Conservation (phyloP, 1,140 invertebrate genomes). For the Myzus persicae region DNA sequence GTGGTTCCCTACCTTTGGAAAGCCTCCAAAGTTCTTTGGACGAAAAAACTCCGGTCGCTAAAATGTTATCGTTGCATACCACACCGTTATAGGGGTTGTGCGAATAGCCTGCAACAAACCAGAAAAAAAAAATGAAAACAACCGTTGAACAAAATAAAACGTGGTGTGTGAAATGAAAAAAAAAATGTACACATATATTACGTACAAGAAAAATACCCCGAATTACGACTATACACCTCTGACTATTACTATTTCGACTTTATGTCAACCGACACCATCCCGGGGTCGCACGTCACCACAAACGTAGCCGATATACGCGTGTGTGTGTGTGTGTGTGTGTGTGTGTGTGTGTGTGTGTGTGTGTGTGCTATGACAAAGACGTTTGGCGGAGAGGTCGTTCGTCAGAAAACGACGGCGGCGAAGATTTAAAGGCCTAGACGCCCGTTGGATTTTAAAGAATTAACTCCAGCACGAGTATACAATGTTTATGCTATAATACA, state of each 20-base stretch:
- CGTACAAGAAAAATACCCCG: background rate
- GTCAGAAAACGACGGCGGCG: background rate
- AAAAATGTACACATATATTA: background rate
- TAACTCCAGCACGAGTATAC: background rate
- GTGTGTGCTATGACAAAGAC: too few relatives aligned
- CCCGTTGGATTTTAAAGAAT: background rate
- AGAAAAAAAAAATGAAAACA: constrained; percentile 54
- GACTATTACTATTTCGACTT: background rate
- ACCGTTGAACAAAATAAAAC: constrained; percentile 48
- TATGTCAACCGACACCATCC: too few relatives aligned
- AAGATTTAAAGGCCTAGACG: background rate
- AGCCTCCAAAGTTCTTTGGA: constrained; percentile 97
- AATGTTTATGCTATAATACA: too few relatives aligned
- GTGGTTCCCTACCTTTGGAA: constrained; percentile 82
- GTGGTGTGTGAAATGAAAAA: constrained; percentile 1
- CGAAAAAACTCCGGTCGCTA: constrained; percentile 97
- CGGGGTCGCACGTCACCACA: background rate
- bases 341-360: too few relatives aligned
- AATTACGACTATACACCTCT: background rate
- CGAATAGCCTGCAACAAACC: constrained; percentile 76
- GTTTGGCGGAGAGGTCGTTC: background rate
- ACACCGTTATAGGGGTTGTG: constrained; percentile 98
- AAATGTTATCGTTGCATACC: constrained; percentile 97
- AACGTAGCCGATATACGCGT: background rate
- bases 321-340: too few relatives aligned